Percentiles rank a stretch among this genome's conserved stretches.
Conservation (phyloP, 2,797 vertebrate species). For the Pseudomugil tenellus region DNA sequence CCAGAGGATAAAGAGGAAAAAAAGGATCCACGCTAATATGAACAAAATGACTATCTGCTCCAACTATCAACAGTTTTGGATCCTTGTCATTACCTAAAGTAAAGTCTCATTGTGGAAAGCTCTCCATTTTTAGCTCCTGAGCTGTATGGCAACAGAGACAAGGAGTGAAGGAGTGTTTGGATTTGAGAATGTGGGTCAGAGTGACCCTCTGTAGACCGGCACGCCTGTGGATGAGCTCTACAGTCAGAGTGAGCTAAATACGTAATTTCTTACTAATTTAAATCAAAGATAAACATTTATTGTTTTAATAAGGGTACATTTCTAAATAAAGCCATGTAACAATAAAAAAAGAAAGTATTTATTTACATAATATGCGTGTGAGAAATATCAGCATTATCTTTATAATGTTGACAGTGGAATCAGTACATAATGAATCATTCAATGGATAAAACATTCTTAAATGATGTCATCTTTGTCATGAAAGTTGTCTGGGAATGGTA, state of each 20-base stretch:
- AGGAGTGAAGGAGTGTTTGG: conserved; percentile 33
- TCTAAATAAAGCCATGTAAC: not conserved
- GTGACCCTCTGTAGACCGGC: conserved; percentile 37
- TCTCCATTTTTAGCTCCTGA: conserved; percentile 23
- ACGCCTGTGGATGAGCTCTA: conserved; percentile 16
- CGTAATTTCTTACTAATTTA: too few species aligned
- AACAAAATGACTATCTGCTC: not conserved
- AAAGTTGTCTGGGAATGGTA: not conserved
- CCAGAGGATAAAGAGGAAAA: not conserved
- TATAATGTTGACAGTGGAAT: not conserved
- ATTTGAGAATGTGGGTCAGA: conserved; percentile 68
- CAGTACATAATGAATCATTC: not conserved
- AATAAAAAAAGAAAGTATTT: not conserved
- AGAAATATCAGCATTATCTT: not conserved
- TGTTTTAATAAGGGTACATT: not conserved
- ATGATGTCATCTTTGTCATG: not conserved
- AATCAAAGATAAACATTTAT: not conserved
- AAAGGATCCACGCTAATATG: not conserved
- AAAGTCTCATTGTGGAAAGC: not conserved
- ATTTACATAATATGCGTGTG: not conserved
- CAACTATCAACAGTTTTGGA: not conserved
- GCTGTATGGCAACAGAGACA: conserved; percentile 1
- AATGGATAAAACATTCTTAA: not conserved
- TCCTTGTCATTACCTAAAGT: conserved; percentile 21
- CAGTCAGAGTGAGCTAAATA: not conserved